These are phyloP conservation scores for Propithecus perrieri DNA, from an alignment of 2,797 vertebrate species.

Conservation along the genomic window DNA sequence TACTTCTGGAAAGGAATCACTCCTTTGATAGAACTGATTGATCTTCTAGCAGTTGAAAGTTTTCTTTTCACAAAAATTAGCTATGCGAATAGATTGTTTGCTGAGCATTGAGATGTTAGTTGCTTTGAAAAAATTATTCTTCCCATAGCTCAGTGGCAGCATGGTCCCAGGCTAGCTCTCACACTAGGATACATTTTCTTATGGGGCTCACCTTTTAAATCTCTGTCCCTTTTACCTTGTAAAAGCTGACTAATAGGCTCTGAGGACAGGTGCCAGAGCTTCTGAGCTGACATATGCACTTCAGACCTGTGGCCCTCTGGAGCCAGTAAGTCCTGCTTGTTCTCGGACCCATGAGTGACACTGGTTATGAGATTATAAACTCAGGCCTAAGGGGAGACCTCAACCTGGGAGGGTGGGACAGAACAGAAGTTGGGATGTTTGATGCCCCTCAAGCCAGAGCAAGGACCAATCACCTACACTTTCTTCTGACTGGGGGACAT, in stretches of 20 bases:
- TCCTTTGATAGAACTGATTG: neutral
- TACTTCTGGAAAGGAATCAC: neutral
- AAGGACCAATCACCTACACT: neutral
- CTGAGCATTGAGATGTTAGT: neutral
- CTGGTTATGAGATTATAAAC: neutral
- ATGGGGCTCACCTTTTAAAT: neutral
- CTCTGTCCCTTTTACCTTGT: neutral
- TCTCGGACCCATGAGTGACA: fast-evolving
- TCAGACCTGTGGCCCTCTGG: neutral
- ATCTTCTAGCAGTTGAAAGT: neutral
- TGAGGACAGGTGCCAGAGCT: neutral
- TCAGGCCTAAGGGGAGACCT: neutral
- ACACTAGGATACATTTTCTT: neutral
- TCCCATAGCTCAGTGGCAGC: neutral
- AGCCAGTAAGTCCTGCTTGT: neutral
- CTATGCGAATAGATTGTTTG: neutral
- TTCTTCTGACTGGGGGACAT: neutral
- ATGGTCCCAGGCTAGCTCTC: neutral
- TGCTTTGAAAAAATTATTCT: neutral
- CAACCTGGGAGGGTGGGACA: fast-evolving
- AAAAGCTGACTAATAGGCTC: neutral
- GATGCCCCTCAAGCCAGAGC: neutral
- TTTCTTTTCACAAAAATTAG: neutral
- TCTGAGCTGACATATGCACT: fast-evolving
- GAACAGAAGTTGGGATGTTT: no score